Base-by-base conservation (phyloP, 37 sponge, comb jelly and placozoan genomes). In the Geodia barretti region DNA sequence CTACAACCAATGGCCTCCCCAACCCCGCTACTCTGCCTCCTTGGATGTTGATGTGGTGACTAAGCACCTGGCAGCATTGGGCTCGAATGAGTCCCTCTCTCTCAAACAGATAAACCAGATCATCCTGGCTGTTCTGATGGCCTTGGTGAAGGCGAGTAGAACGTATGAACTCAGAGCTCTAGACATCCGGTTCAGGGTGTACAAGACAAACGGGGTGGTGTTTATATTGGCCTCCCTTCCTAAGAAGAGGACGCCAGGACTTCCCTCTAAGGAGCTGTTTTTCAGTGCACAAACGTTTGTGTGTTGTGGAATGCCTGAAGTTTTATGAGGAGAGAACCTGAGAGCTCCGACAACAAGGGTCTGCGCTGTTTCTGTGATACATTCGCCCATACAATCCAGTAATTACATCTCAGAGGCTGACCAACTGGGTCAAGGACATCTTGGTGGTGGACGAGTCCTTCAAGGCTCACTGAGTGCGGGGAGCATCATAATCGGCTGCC, bases 21-120 rank as follows among this genome's bases (percentile, higher is more conserved):
- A 40, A 41, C 83, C 83, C 39, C 23, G 71, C 31, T 76, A 76
- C 69, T 20, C 38, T 1, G 5, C 17, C 0, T 79, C 79, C 23
- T 86, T 79, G 86, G 86, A 86, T 78, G 74, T 86, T 47, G 64
- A 70, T 34, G 25, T 60, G 9, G 79, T 78, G 23, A 37, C 68
- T 2, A 31, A 26, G 21, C 65, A 58, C 63, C 8, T 75, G 23
- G 3, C 17, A 2, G 23, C 2, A 63, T 21, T 71, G 60, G 76
- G 70, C 23, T 41, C 70, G 4, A 78, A 77, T 43, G 23, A 62
- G 4, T 19, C 37, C 2, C 64, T 86, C 8, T 64, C 86, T 30
- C 69, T 71, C 21, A 74, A 79, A 47, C 24, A 5, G 0, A 54
- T 86, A 2, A 37, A 47, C 2, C 54, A 40, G 29, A n/a, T n/a